Percentiles rank a stretch among this genome's conserved stretches.
These are phyloP conservation scores for Sula dactylatra DNA, from an alignment of 2,113 vertebrate species.

Conservation along the genomic window DNA sequence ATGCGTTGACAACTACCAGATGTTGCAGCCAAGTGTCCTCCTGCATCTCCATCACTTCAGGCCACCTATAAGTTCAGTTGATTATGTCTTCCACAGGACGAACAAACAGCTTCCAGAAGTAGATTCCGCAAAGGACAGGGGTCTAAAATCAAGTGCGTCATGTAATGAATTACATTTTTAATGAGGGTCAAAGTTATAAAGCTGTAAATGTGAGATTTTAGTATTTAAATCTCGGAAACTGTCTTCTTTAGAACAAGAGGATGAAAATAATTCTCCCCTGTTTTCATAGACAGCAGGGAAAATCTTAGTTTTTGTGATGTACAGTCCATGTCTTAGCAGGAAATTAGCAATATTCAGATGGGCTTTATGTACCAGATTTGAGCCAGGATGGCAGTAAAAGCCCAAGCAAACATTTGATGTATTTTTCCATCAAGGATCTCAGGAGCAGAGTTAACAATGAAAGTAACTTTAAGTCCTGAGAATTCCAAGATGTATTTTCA, in stretches of 20 bases:
- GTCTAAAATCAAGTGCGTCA: neutral
- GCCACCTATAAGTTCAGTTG: neutral
- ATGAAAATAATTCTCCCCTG: neutral
- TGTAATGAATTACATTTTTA: neutral
- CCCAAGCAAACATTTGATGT: neutral
- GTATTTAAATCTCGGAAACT: neutral
- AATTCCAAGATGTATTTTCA: neutral
- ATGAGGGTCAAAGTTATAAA: neutral
- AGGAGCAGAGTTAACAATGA: conserved; percentile 12
- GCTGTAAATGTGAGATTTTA: neutral
- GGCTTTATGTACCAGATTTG: neutral
- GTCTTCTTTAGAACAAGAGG: neutral
- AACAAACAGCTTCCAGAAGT: neutral
- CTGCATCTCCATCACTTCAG: neutral
- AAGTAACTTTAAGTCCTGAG: neutral
- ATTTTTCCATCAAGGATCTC: conserved; percentile 15
- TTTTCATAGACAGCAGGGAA: neutral
- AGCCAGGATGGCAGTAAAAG: conserved; percentile 8
- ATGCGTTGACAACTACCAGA: neutral
- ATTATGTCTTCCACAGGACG: neutral
- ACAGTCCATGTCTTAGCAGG: neutral
- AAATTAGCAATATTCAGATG: conserved; percentile 24
- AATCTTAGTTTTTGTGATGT: neutral
- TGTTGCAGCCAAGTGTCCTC: neutral
- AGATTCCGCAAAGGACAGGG: neutral